These are phyloP conservation scores for Podargus strigoides DNA, from an alignment of 2,797 vertebrate species.

Conservation along the genomic window DNA sequence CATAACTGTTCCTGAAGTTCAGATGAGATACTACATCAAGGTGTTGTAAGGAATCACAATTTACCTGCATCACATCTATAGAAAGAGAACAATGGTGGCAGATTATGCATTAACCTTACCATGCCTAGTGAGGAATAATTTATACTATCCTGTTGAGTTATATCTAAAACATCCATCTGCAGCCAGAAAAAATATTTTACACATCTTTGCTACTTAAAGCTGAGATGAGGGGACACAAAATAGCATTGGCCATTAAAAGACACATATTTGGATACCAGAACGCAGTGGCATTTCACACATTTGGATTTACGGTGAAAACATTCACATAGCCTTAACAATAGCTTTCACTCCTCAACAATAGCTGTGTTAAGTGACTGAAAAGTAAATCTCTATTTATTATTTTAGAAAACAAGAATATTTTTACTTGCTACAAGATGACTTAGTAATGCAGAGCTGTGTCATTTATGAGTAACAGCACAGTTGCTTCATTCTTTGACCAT, in stretches of 20 bases:
- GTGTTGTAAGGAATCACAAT: not conserved
- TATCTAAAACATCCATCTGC: not conserved
- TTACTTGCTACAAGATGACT: slow-evolving; percentile 16
- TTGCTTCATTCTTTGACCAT: slow-evolving; percentile 31
- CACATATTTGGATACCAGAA: not conserved
- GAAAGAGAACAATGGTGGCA: not conserved
- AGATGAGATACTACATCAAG: not conserved
- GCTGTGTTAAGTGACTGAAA: not conserved
- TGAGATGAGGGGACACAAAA: not conserved
- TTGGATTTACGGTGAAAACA: not conserved
- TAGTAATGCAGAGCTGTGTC: not conserved
- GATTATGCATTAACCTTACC: not conserved
- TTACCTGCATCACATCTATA: not conserved
- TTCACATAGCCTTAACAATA: not conserved
- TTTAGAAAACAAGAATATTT: not conserved
- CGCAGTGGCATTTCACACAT: not conserved
- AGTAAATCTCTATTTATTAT: not conserved
- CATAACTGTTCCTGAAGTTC: not conserved
- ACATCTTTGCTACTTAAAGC: not conserved
- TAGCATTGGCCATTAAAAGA: not conserved
- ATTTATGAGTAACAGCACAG: not conserved
- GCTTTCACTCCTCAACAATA: not conserved
- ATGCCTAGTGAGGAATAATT: not conserved
- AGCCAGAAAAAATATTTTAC: not conserved
- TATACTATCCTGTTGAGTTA: not conserved